Evolutionary conservation across 2,113 vertebrate species (phyloP).

Genomic region (Syngnathus floridae): DNA sequence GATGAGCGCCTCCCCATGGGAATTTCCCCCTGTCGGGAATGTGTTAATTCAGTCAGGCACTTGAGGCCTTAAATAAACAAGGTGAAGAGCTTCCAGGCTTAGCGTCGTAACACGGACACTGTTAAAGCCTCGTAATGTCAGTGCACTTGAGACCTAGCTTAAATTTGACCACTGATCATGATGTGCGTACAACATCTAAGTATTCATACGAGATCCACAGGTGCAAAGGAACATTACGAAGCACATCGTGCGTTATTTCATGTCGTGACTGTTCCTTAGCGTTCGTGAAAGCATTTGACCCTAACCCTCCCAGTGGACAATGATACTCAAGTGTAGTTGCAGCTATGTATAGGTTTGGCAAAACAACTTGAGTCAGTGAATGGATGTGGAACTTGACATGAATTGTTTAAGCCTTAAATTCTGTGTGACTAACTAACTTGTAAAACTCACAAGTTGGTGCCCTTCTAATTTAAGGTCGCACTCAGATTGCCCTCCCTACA

Average conservation of each 20-base stretch:
- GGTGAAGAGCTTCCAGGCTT: background rate
- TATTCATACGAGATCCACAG: background rate
- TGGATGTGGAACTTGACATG: constrained; percentile 6
- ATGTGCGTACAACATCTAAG: background rate
- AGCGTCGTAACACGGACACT: background rate
- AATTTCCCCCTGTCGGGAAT: constrained; percentile 25
- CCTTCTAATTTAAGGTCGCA: no score
- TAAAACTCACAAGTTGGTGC: no score
- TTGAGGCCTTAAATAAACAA: constrained; percentile 25
- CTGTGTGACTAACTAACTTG: background rate
- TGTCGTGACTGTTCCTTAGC: constrained; percentile 29
- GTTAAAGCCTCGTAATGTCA: background rate
- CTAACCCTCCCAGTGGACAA: constrained; percentile 29
- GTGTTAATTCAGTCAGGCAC: constrained; percentile 28
- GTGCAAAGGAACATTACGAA: constrained; percentile 18
- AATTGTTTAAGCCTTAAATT: constrained; percentile 15
- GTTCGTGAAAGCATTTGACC: constrained; percentile 46
- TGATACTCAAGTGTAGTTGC: constrained; percentile 17
- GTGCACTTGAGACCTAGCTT: background rate
- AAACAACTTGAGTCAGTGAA: constrained; percentile 8
- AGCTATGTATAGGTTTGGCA: background rate
- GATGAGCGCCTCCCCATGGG: constrained; percentile 10
- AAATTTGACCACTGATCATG: background rate
- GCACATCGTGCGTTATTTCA: constrained; percentile 17
- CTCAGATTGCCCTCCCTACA: no score